Base-by-base conservation (phyloP, 2,113 vertebrate genomes). In the Echinops telfairi region DNA sequence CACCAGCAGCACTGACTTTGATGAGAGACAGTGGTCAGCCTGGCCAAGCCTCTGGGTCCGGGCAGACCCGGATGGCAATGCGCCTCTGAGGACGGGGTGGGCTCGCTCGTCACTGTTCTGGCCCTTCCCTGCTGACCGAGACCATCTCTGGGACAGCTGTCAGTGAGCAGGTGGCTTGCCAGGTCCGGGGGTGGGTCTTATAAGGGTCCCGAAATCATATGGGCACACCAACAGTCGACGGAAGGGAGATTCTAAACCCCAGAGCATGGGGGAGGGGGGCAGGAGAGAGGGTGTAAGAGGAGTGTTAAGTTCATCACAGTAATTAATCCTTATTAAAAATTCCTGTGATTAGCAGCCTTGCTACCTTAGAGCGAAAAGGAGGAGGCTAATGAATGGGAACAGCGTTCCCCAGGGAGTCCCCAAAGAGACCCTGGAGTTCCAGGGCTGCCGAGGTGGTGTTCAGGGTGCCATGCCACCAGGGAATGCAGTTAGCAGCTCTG, bases 121-220 rank as follows among this genome's bases (percentile, higher is more conserved):
- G 7, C 40, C 25, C 64, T 25, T n/a, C 1, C 36, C 0, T 3
- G 1, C 22, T 3, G 22, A 64, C 38, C 1, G 0, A 2, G 27
- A 1, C 2, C 83, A 53, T 53, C 83, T 0, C 33, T 7, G 64
- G 2, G 23, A 33, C 62, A 15, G 1, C 0, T 0, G 0, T 0
- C 11, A 62, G 38, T 10, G 1, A 25, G 31, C 0, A 11, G 8
- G 43, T 29, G 76, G 76, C 27, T 27, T 31, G 6, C 40, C 40
- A 17, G 40, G 2, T 6, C 40, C 27, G 12, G 9, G 47, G 47
- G 6, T 8, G 0, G 22, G 58, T 68, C 60, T 57, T 64, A 2
- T 10, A 2, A 0, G 6, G 86, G 4, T 79, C 76, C 71, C 6
- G 2, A 83, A 43, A 22, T 19, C 81, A 23, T 91, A 80, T 29